Base-by-base conservation (phyloP, 2,113 vertebrate species). In the Oreocharis arfaki region DNA sequence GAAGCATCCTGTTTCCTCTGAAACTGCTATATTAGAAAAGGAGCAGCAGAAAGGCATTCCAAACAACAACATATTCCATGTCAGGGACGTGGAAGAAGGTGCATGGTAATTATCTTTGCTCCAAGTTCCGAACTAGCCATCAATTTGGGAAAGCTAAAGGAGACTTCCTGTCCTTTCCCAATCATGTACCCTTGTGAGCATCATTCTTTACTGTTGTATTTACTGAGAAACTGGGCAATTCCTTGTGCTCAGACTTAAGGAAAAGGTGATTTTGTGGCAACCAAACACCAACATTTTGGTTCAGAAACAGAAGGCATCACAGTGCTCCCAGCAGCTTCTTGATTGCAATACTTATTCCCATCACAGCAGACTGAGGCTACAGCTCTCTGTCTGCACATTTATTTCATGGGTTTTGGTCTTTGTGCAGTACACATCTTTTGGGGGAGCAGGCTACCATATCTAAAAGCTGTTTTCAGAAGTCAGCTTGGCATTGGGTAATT, bases 121-220 rank as follows among this genome's bases (percentile, higher is more conserved):
- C 41, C 84, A 64, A 55, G 16, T 27, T 78, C 60, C 81, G 42
- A 87, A 47, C 6, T 9, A 79, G 23, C 8, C n/a, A 42, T 35
- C 64, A 60, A 3, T 69, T 84, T 61, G 55, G 20, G 71, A 77
- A 61, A 75, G 59, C 16, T 41, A 4, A 76, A 65, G 26, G 3
- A 83, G 53, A 22, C 41, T 39, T 68, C 32, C 27, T 69, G 11
- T 33, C 32, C 68, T 69, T 77, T 80, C 71, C 81, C 41, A 49
- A 5, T 4, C 15, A 50, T 0, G 0, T 13, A 18, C 11, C 18
- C 61, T 21, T 49, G 21, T 30, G 52, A 90, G 47, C 2, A 3
- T 30, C 24, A 30, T 47, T 86, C 63, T 86, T 59, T 46, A n/a
- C 57, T 67, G 17, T 42, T 9, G 1, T 16, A 17, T 73, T 56